phyloP scores from a whole-genome alignment of 2,888 invertebrate genomes.

The Euzetes globulus region DNA sequence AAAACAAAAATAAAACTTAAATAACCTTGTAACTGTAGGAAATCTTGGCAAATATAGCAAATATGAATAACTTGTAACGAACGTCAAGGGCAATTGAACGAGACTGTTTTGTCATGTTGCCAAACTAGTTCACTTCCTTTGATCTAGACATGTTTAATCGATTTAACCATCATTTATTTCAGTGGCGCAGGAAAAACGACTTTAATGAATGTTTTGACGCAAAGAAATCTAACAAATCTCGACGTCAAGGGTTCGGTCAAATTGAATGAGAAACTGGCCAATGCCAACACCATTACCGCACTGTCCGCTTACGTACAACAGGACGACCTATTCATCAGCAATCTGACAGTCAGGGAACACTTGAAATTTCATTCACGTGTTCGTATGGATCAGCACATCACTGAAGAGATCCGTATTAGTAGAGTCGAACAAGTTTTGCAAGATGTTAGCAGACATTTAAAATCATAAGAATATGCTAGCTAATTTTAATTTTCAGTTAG shows the following conservation, averaged over 20 bases:
- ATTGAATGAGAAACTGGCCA: conserved; percentile 67
- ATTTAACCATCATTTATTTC: background rate
- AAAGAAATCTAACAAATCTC: conserved; percentile 56
- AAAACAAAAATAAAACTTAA: too few relatives aligned
- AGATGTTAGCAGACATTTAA: conserved; percentile 44
- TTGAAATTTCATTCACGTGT: conserved; percentile 65
- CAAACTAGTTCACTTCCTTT: too few relatives aligned
- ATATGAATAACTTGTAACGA: too few relatives aligned
- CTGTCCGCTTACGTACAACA: conserved; percentile 88
- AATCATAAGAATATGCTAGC: background rate
- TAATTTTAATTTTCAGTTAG: conserved; percentile 56
- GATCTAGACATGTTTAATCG: too few relatives aligned
- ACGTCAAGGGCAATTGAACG: too few relatives aligned
- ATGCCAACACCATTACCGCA: conserved; percentile 61
- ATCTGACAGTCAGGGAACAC: conserved; percentile 79
- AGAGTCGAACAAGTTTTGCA: conserved; percentile 46
- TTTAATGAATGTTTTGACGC: conserved; percentile 77
- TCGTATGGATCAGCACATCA: conserved; percentile 40
- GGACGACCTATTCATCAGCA: conserved; percentile 84
- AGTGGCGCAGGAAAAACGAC: conserved; percentile 81
- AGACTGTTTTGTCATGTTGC: too few relatives aligned
- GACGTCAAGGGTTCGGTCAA: conserved; percentile 44
- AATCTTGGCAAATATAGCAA: too few relatives aligned
- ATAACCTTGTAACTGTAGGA: too few relatives aligned
- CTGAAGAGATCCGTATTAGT: conserved; percentile 42